These are phyloP conservation scores for Mola mola DNA, from an alignment of 2,113 vertebrate species.

Conservation along the genomic window DNA sequence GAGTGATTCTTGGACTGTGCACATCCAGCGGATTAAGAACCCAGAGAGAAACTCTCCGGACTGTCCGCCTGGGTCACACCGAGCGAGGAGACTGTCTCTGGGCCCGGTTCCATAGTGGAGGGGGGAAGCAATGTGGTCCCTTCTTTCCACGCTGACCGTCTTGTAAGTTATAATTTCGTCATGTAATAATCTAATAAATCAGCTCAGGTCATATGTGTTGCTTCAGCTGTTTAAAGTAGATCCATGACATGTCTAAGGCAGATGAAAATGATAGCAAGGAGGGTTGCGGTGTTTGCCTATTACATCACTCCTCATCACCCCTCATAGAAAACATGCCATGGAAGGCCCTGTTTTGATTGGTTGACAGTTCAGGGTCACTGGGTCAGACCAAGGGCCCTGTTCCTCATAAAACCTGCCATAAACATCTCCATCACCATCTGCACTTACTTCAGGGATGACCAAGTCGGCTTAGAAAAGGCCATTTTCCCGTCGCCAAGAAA, in stretches of 20 bases:
- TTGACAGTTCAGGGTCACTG: slow-evolving; percentile 77
- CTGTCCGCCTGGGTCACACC: slow-evolving; percentile 75
- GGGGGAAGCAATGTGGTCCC: slow-evolving; percentile 84
- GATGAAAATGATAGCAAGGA: slow-evolving; percentile 52
- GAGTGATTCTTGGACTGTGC: slow-evolving; percentile 76
- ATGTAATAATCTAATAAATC: slow-evolving; percentile 28
- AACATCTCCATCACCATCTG: slow-evolving; percentile 76
- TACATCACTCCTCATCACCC: slow-evolving; percentile 73
- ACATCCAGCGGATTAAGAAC: slow-evolving; percentile 73
- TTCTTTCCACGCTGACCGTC: slow-evolving; percentile 86
- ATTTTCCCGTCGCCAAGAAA: slow-evolving; percentile 56
- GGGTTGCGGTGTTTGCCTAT: slow-evolving; percentile 49
- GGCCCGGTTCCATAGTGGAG: slow-evolving; percentile 82
- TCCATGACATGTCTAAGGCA: neutral
- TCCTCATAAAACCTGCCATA: slow-evolving; percentile 77
- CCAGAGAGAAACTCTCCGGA: slow-evolving; percentile 70
- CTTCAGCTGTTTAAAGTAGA: slow-evolving; percentile 30
- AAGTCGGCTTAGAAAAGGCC: slow-evolving; percentile 41
- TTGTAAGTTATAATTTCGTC: slow-evolving; percentile 77
- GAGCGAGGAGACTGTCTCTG: slow-evolving; percentile 79
- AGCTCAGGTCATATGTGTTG: neutral
- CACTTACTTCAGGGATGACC: slow-evolving; percentile 61
- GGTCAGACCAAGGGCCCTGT: slow-evolving; percentile 72
- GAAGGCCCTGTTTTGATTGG: slow-evolving; percentile 75
- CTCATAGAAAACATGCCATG: slow-evolving; percentile 67